phyloP scores from a whole-genome alignment of 2,888 invertebrate species.

The Biston betularia region DNA sequence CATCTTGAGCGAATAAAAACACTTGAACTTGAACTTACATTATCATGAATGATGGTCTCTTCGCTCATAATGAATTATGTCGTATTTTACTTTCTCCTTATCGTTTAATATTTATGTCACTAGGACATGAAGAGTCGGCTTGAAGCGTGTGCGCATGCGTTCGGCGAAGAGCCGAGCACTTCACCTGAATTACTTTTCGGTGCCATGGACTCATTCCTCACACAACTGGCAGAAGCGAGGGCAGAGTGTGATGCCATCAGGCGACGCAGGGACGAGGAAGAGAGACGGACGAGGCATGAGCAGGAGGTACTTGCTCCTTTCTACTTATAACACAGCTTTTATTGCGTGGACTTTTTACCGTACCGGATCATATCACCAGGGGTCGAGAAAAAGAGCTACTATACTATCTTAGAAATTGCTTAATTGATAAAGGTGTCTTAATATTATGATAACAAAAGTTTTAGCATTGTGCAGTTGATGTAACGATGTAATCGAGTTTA shows the following conservation, averaged over 20 bases:
- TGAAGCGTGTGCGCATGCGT: constrained; percentile 94
- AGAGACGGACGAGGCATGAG: constrained; percentile 94
- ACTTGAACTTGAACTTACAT: too few relatives aligned
- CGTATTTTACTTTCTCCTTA: background rate
- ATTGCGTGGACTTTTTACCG: too few relatives aligned
- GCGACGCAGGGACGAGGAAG: constrained; percentile 94
- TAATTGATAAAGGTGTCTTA: too few relatives aligned
- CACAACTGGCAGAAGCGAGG: constrained; percentile 93
- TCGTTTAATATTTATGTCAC: background rate
- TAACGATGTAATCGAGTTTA: too few relatives aligned
- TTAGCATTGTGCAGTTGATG: too few relatives aligned
- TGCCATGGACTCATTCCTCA: constrained; percentile 95
- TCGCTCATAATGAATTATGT: background rate
- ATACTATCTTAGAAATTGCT: too few relatives aligned
- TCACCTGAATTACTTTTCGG: constrained; percentile 98
- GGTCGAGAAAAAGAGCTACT: too few relatives aligned
- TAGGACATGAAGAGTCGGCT: constrained; percentile 97
- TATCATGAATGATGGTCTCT: too few relatives aligned
- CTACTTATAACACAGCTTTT: background rate
- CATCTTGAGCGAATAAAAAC: too few relatives aligned
- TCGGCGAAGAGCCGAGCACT: constrained; percentile 95
- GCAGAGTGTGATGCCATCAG: constrained; percentile 95
- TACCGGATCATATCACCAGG: too few relatives aligned
- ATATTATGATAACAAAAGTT: too few relatives aligned
- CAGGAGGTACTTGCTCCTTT: constrained; percentile 86